Evolutionary conservation across 2,888 invertebrate species (phyloP), one percentile per base, ranked within the genome.

Genomic region (Choristoneura rosaceana): DNA sequence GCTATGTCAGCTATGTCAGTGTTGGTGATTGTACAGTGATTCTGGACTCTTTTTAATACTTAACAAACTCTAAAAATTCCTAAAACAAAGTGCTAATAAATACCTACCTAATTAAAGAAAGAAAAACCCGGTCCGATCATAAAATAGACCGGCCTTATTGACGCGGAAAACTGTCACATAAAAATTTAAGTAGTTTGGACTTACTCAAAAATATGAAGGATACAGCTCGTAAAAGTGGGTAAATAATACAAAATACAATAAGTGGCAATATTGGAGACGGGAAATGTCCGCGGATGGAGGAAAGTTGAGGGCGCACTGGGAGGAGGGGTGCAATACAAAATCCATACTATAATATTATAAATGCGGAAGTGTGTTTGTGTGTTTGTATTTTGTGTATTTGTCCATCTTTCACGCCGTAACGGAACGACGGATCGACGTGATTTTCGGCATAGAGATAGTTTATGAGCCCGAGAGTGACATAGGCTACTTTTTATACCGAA

Each of bases 211-310:
- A 91, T 93, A 93, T 91, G 89, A 88, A 86, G 80, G 88, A 89
- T 87, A 86, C 85, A 78, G 84, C 77, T 92, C 92, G 90, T 93
- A 93, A 93, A 92, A 88, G 89, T 87, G 86, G 90, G 92, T 92
- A 93, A 93, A 93, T 93, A 93, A 92, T 93, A 93, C 93, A 93
- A 93, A 93, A 94, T 93, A 94, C 93, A 92, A 92, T 94, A 93
- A 93, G 92, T 92, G 90, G 86, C 88, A 86, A 90, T 93, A 93
- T 92, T 89, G 89, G 81, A 85, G 89, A 86, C 83, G 83, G 82
- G 84, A 82, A 82, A 81, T 84, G 82, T 82, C 82, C 83, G 81
- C 79, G 81, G 80, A 81, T 76, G 68, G 58, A 3, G 33, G 74
- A 66, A 84, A 74, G 89, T 2, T 76, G 59, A 79, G 1, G 81